A percentile compares a stretch with the other conserved stretches of the same genome.
These are phyloP conservation scores for Coregonus clupeaformis DNA, from an alignment of 2,113 vertebrate genomes.

Conservation along the genomic window DNA sequence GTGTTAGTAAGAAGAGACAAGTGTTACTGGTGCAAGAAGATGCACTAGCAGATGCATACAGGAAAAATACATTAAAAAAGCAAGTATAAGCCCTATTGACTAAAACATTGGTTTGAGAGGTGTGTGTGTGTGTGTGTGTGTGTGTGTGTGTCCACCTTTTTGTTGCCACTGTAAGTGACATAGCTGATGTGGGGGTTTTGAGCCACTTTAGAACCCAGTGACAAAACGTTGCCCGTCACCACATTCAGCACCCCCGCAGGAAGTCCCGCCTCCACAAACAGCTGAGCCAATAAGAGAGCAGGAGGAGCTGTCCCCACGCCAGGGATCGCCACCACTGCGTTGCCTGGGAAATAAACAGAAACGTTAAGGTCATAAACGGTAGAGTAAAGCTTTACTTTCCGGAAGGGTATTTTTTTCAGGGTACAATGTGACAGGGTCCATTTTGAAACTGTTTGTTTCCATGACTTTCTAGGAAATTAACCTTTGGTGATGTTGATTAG, in stretches of 20 bases:
- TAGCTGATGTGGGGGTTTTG: conserved; percentile 49
- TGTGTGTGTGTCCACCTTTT: conserved; percentile 50
- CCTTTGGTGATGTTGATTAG: neutral
- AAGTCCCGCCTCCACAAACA: conserved; percentile 66
- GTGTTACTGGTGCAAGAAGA: too few relatives aligned
- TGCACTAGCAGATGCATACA: too few relatives aligned
- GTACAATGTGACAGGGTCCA: neutral
- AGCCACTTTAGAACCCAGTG: conserved; percentile 57
- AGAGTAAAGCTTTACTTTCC: neutral
- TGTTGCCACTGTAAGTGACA: conserved; percentile 69
- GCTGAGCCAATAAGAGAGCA: conserved; percentile 69
- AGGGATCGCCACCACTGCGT: conserved; percentile 69
- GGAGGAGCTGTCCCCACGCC: conserved; percentile 52
- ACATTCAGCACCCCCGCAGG: conserved; percentile 72
- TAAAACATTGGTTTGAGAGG: too few relatives aligned
- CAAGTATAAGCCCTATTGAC: too few relatives aligned
- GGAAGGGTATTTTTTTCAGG: neutral
- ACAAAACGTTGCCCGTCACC: conserved; percentile 61
- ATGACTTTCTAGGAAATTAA: neutral
- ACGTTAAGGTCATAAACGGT: neutral
- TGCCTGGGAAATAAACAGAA: conserved; percentile 61
- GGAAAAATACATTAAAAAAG: too few relatives aligned
- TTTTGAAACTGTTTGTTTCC: too few relatives aligned
- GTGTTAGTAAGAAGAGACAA: too few relatives aligned
- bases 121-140: too few relatives aligned